Evolutionary conservation across 2,888 invertebrate species (phyloP), one percentile per base, ranked within the genome.

Genomic region (Napeogenes sylphis): DNA sequence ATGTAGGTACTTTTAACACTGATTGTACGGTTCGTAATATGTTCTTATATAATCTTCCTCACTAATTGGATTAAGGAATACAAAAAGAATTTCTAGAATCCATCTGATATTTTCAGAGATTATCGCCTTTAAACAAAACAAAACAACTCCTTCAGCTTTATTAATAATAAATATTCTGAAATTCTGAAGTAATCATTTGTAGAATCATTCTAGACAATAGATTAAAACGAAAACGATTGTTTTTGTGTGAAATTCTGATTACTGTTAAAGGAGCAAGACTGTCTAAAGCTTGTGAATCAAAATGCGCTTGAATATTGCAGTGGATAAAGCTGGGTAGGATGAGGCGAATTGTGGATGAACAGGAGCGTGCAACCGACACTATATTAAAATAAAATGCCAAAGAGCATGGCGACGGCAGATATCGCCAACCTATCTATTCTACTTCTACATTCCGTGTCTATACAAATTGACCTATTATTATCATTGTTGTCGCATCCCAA

Each of bases 371-470:
- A 75, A 72, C 78, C 79, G 78, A 76, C 78, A 76, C 77, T 77
- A 79, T 81, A 81, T 82, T 82, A 80, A 81, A 84, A 82, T 82
- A 78, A 81, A 82, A 82, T 79, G 76, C 75, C 69, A 69, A 70
- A 73, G 73, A 70, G 71, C 71, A 66, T 68, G 69, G 68, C 67
- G 68, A 69, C 69, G 68, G 69, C 69, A 71, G 72, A 73, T 72
- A 72, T 71, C 72, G 70, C 69, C 70, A 69, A 71, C 72, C 69
- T 68, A 69, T 71, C 69, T 63, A 66, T 68, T 66, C 63, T 68
- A 59, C 69, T 63, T 73, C 73, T 72, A 68, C 70, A 67, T 66
- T 59, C 68, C 56, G 67, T 68, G 65, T 64, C 67, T 68, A 62
- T 70, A 68, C 68, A 71, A 69, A 71, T 71, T 73, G 68, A 65